Evolutionary conservation across 2,113 vertebrate genomes (phyloP).

Genomic region (Sakesphorus luctuosus): DNA sequence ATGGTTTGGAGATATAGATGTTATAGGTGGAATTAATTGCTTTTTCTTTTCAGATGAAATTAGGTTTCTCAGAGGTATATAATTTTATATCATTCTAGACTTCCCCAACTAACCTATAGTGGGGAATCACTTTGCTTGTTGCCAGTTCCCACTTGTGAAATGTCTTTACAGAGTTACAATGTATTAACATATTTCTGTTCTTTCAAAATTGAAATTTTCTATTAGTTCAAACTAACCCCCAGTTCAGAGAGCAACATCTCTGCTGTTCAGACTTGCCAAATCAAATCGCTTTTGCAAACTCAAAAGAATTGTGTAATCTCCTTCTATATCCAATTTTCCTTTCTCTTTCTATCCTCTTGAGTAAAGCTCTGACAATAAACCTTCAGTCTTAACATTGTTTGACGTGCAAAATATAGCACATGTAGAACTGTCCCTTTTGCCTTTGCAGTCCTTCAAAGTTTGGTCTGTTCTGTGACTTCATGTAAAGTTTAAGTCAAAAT

Average conservation of each 20-base stretch:
- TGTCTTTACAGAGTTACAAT: neutral
- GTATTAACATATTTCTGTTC: neutral
- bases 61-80: neutral
- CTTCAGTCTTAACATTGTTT: neutral
- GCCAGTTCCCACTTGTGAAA: neutral
- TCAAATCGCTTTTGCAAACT: constrained; percentile 2
- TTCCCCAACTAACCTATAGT: neutral
- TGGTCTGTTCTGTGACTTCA: neutral
- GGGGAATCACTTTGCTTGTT: neutral
- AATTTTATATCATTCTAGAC: neutral
- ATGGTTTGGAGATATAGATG: neutral
- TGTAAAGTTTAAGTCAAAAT: neutral
- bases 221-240: neutral
- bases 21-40: neutral
- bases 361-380: neutral
- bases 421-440: neutral
- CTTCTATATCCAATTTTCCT: neutral
- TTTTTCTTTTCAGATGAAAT: neutral
- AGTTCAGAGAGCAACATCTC: neutral
- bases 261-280: neutral
- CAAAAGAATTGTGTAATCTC: neutral
- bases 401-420: neutral
- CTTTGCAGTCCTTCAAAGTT: neutral
- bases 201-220: neutral
- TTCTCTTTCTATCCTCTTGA: neutral